A percentile compares a stretch with the other conserved stretches of the same genome.
Conservation (phyloP, 2,113 vertebrate genomes). For the Lasiurus borealis region DNA sequence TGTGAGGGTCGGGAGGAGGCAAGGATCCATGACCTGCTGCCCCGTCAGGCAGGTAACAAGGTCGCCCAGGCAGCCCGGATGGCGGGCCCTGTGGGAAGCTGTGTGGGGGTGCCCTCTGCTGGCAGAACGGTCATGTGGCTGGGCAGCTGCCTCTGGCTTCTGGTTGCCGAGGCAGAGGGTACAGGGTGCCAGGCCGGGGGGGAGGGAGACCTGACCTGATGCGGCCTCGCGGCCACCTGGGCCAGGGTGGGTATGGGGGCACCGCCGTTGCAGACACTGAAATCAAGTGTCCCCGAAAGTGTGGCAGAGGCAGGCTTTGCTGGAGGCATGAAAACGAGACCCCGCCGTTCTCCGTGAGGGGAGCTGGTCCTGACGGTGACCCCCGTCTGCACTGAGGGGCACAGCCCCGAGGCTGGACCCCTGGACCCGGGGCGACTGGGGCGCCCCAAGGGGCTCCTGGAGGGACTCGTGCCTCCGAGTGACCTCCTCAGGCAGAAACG, state of each 20-base stretch:
- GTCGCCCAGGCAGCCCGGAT: not conserved
- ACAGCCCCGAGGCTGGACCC: fast-evolving
- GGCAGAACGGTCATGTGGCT: fast-evolving
- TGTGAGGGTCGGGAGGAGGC: not conserved
- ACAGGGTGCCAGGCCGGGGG: fast-evolving
- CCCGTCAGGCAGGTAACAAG: not conserved
- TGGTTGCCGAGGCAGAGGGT: fast-evolving
- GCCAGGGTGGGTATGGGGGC: not conserved
- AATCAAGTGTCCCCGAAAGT: fast-evolving
- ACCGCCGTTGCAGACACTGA: fast-evolving
- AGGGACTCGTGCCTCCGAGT: fast-evolving
- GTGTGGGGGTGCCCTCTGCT: slow-evolving; percentile 55
- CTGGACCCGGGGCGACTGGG: not conserved
- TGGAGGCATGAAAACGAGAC: fast-evolving
- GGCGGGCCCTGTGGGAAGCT: not conserved
- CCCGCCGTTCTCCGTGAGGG: fast-evolving
- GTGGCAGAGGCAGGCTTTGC: fast-evolving
- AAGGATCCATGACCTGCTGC: too few species aligned
- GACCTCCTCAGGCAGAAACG: fast-evolving
- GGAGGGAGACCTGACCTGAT: not conserved
- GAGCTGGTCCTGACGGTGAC: not conserved
- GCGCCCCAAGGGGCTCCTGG: too few species aligned
- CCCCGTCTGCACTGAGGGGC: fast-evolving
- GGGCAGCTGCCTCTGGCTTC: too few species aligned
- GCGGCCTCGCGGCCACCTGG: fast-evolving